phyloP scores from a whole-genome alignment of 2,888 invertebrate genomes.

The Plemyria rubiginata region DNA sequence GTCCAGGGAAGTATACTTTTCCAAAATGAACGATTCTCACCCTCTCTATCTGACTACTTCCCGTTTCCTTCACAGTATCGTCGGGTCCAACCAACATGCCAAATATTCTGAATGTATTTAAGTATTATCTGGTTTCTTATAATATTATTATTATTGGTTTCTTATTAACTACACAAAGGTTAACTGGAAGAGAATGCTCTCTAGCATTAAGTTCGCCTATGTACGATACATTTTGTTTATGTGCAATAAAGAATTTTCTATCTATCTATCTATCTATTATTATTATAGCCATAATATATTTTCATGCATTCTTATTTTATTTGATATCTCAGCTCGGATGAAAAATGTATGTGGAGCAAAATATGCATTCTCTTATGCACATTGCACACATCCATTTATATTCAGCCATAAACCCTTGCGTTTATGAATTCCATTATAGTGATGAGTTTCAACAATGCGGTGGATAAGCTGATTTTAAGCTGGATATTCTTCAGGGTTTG shows the following conservation, averaged over 20 bases:
- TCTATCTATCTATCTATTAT: too few relatives aligned
- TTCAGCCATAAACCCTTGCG: conserved; percentile 27
- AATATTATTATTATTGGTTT: neutral
- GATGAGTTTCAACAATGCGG: conserved; percentile 63
- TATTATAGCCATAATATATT: conserved; percentile 1
- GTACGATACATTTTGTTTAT: too few relatives aligned
- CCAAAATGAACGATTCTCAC: too few relatives aligned
- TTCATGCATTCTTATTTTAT: neutral
- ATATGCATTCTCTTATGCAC: conserved; percentile 23
- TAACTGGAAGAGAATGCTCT: too few relatives aligned
- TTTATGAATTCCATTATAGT: conserved; percentile 63
- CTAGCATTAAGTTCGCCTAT: too few relatives aligned
- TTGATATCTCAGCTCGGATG: neutral
- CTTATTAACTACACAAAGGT: too few relatives aligned
- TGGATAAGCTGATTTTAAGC: conserved; percentile 66
- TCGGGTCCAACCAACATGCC: too few relatives aligned
- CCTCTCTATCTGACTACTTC: too few relatives aligned
- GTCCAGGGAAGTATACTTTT: too few relatives aligned
- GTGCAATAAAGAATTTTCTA: too few relatives aligned
- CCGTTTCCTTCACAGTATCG: too few relatives aligned
- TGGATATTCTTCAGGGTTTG: conserved; percentile 54
- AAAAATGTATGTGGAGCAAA: conserved; percentile 5
- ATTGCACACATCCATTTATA: conserved; percentile 26
- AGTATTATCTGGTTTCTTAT: neutral
- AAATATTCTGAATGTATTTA: neutral